These are phyloP conservation scores for Spongia lamella DNA, from an alignment of 37 sponge, comb jelly and placozoan species.

Conservation along the genomic window DNA sequence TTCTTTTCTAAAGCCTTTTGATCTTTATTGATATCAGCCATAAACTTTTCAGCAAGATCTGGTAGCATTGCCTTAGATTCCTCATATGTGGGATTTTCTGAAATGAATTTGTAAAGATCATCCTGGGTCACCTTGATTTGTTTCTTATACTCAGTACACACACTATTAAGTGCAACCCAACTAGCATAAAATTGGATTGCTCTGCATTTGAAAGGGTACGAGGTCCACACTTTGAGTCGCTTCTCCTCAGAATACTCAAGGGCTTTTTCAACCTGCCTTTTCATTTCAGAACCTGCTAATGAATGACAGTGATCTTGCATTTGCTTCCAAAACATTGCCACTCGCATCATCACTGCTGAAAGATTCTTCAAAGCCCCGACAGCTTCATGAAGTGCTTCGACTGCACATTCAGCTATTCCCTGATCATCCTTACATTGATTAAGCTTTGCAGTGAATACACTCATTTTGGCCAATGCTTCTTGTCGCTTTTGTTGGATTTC, in stretches of 20 bases:
- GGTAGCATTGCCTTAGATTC: slow-evolving; percentile 13
- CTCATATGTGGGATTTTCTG: slow-evolving; percentile 10
- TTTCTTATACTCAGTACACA: slow-evolving; percentile 4
- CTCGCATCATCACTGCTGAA: slow-evolving; percentile 22
- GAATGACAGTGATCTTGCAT: slow-evolving; percentile 20
- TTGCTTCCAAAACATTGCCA: slow-evolving; percentile 29
- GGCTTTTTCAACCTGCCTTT: slow-evolving; percentile 1
- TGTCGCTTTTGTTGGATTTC: slow-evolving; percentile 2
- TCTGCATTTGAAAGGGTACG: neutral
- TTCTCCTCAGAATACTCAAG: slow-evolving; percentile 4
- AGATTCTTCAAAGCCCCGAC: slow-evolving; percentile 28
- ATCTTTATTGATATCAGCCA: neutral
- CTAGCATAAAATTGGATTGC: slow-evolving; percentile 11
- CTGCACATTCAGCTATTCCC: slow-evolving; percentile 4
- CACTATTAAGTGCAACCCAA: slow-evolving; percentile 30
- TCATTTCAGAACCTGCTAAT: slow-evolving; percentile 9
- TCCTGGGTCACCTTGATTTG: slow-evolving; percentile 31
- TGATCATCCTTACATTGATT: slow-evolving; percentile 5
- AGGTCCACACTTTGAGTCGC: slow-evolving; percentile 10
- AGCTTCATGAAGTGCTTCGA: slow-evolving; percentile 22
- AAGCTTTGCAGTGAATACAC: slow-evolving; percentile 9
- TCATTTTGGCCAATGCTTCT: slow-evolving; percentile 3
- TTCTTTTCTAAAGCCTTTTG: slow-evolving; percentile 21
- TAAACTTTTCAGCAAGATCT: neutral
- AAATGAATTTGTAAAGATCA: neutral